Evolutionary conservation across 2,888 invertebrate genomes (phyloP).

Genomic region (Pristionchus mayeri): DNA sequence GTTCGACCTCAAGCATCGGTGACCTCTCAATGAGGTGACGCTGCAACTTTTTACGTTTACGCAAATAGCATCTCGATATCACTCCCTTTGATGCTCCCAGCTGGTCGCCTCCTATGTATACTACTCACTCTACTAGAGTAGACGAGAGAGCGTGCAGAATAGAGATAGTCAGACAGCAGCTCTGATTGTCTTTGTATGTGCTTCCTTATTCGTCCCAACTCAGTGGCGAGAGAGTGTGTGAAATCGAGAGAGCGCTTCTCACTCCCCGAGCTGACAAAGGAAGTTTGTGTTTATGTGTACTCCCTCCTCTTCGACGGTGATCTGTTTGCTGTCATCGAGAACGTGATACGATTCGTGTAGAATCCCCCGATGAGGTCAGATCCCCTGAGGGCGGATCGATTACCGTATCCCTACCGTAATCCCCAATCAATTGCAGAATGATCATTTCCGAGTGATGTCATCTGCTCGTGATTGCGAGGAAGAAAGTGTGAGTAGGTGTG

Average conservation of each 20-base stretch:
- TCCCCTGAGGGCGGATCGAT: too few species aligned
- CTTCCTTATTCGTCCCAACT: too few species aligned
- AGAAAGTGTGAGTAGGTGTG: too few species aligned
- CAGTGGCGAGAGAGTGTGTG: too few species aligned
- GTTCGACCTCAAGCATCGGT: neutral
- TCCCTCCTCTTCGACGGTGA: too few species aligned
- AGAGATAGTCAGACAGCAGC: too few species aligned
- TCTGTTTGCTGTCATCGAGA: slow-evolving; percentile 15
- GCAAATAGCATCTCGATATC: neutral
- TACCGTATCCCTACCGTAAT: too few species aligned
- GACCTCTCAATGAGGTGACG: neutral
- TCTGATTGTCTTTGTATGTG: too few species aligned
- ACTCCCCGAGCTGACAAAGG: neutral
- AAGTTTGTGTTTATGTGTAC: slow-evolving; percentile 38
- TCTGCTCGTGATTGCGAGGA: too few species aligned
- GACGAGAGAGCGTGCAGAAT: neutral
- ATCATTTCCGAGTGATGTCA: too few species aligned
- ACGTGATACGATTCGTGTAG: neutral
- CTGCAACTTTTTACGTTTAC: neutral
- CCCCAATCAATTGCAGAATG: too few species aligned
- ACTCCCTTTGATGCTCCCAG: slow-evolving; percentile 25
- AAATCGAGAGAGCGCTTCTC: neutral
- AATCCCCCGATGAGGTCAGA: too few species aligned
- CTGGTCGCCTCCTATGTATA: neutral
- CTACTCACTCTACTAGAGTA: neutral